Percentiles rank a stretch among this genome's conserved stretches.
Conservation (phyloP, 2,797 vertebrate species). For the Platalea minor region DNA sequence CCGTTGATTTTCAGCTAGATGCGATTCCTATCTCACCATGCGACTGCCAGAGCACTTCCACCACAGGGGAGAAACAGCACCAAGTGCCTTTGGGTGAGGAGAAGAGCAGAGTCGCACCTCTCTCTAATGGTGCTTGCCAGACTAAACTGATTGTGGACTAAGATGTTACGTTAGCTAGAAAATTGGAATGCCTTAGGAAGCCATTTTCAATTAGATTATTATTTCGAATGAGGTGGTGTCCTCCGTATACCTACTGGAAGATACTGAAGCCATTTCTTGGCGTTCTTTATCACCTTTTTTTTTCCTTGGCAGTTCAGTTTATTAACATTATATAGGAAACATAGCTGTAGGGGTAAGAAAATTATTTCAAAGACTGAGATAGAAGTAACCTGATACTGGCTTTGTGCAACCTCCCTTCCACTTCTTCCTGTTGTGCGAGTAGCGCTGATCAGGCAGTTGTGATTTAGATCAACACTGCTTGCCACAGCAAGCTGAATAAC, state of each 20-base stretch:
- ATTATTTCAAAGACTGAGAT: constrained; percentile 23
- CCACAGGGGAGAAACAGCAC: neutral
- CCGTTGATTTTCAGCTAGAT: neutral
- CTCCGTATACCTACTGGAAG: neutral
- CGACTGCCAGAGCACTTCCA: neutral
- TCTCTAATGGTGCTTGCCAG: neutral
- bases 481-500: constrained; percentile 57
- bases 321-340: constrained; percentile 49
- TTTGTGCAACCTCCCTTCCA: constrained; percentile 48
- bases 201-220: neutral
- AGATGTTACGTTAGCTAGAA: neutral
- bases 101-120: neutral
- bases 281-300: neutral
- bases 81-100: neutral
- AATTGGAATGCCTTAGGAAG: neutral
- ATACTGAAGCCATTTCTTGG: neutral
- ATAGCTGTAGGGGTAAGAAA: constrained; percentile 28
- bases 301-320: constrained; percentile 1
- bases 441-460: neutral
- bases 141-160: neutral
- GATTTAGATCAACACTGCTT: constrained; percentile 51
- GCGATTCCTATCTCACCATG: accelerated
- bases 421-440: constrained; percentile 50
- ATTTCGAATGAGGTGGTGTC: neutral
- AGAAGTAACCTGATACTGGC: neutral